phyloP scores from a whole-genome alignment of 2,113 vertebrate genomes.

The Cygnus atratus region DNA sequence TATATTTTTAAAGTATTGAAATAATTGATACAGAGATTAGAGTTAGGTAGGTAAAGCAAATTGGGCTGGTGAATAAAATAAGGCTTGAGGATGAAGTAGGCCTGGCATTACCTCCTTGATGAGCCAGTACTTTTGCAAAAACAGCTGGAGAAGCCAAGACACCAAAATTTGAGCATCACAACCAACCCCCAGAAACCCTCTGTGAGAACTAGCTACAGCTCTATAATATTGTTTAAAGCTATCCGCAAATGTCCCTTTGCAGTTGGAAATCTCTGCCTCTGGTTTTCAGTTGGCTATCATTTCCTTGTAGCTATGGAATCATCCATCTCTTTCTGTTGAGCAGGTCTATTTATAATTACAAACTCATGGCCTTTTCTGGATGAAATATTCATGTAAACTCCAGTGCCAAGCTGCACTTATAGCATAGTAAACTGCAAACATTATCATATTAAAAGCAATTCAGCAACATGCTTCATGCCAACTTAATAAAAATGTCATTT shows the following conservation, averaged over 20 bases:
- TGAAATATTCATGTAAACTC: conserved; percentile 78
- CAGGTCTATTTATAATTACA: conserved; percentile 74
- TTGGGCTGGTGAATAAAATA: not conserved
- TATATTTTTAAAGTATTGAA: not conserved
- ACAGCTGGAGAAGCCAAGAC: not conserved
- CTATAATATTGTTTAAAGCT: not conserved
- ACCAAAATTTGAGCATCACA: not conserved
- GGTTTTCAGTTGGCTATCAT: not conserved
- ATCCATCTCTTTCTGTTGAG: conserved; percentile 66
- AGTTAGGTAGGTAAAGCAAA: not conserved
- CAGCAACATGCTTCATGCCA: conserved; percentile 68
- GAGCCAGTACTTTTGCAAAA: not conserved
- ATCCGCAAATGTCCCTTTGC: conserved; percentile 34
- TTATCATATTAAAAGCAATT: conserved; percentile 78
- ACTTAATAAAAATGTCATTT: conserved; percentile 77
- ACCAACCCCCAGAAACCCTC: not conserved
- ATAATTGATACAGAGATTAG: not conserved
- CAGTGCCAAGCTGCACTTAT: conserved; percentile 74
- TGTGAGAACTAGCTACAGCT: not conserved
- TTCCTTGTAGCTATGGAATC: conserved; percentile 32
- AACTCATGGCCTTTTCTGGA: conserved; percentile 70
- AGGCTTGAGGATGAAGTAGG: not conserved
- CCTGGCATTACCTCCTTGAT: not conserved
- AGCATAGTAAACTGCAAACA: conserved; percentile 70
- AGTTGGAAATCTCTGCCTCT: not conserved